Base-by-base conservation (phyloP, 2,888 invertebrate species). In the Disparrhopalites patrizii region DNA sequence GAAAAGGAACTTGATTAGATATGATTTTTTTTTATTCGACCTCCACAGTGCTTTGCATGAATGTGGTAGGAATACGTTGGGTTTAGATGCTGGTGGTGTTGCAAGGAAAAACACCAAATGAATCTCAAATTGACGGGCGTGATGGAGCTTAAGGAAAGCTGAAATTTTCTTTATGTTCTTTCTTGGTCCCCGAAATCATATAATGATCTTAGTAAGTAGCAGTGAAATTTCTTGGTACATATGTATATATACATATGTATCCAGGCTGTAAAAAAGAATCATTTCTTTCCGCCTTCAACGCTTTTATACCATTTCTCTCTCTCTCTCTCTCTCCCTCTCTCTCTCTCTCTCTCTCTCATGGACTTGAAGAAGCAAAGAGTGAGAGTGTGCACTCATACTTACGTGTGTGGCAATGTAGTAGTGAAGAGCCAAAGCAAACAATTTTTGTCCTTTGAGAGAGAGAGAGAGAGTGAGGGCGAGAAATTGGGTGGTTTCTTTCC, bases 1-100 rank as follows among this genome's bases (percentile, higher is more conserved):
- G 27, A 64, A 67, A 67, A 64, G 67, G 47, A 40, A 43, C 64
- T 67, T 67, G 67, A 67, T 67, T 67, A 67, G 56, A 61, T 64
- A 67, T 64, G 50, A 64, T 67, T 67, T 67, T 65, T 66, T 66
- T 40, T 57, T 40, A 47, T 40, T 40, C 40, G 13, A 20, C 40
- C 18, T 38, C 33, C 52, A 52, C 52, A 47, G 10, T 20, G 20
- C 33, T 20, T 31, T 55, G 18, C 55, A 33, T 55, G 55, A 55
- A 55, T 8, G 8, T 55, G n/a, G n/a, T 55, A 55, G 47, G 47
- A 47, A 47, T 23, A 47, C 23, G 33, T 55, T 3, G 31, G 33
- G 20, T 15, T 31, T 7, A 33, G 30, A 30, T 15, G 28, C 18
- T n/a, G n/a, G n/a, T n/a, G 28, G 25, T 30, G 28, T 13, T 30